These are phyloP conservation scores for Aleadryas rufinucha DNA, from an alignment of 2,113 vertebrate genomes.

Conservation along the genomic window DNA sequence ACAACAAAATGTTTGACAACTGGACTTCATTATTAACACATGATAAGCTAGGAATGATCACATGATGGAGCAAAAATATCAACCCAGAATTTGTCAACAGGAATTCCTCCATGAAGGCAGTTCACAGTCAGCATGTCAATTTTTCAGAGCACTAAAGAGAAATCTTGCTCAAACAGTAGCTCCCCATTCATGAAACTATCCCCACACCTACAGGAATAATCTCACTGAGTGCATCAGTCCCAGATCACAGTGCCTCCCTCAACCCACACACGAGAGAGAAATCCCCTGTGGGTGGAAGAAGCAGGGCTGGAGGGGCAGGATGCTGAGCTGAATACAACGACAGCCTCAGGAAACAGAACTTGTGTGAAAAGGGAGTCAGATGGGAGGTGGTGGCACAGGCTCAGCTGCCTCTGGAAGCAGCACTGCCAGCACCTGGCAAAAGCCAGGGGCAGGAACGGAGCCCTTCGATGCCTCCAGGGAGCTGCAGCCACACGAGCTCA, in stretches of 20 bases:
- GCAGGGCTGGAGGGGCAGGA: not conserved
- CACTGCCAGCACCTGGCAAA: not conserved
- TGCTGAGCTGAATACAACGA: not conserved
- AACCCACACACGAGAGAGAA: fast-evolving
- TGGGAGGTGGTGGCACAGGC: not conserved
- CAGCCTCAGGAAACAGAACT: not conserved
- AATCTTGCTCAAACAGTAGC: not conserved
- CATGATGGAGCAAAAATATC: not conserved
- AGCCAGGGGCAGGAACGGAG: not conserved
- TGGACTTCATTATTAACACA: not conserved
- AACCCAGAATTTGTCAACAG: not conserved
- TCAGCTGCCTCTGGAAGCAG: not conserved
- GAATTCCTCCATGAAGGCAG: not conserved
- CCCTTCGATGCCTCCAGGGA: fast-evolving
- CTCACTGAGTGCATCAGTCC: not conserved
- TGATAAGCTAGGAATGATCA: not conserved
- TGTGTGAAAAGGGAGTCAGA: not conserved
- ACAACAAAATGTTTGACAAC: not conserved
- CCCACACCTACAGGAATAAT: not conserved
- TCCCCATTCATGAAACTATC: not conserved
- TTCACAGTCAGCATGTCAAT: not conserved
- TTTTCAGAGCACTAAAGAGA: not conserved
- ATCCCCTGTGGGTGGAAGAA: not conserved
- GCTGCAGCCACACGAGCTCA: not conserved
- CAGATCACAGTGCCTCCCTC: not conserved